These are phyloP conservation scores for Athetis lepigone DNA, from an alignment of 2,888 invertebrate genomes.

Conservation along the genomic window DNA sequence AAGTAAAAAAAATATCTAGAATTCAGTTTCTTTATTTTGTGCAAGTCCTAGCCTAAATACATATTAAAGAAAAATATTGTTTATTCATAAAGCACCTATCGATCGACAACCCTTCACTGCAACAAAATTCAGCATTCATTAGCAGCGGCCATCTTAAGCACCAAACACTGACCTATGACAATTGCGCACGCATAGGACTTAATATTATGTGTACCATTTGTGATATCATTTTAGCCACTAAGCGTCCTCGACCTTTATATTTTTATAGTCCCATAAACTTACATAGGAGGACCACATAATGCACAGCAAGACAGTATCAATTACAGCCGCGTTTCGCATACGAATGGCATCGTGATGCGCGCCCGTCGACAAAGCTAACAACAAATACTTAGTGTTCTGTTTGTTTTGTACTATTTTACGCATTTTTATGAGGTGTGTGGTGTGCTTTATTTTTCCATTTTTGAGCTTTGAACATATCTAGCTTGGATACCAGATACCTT, in stretches of 20 bases:
- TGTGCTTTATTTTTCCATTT: conserved; percentile 19
- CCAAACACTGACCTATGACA: not conserved
- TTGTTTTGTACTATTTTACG: conserved; percentile 49
- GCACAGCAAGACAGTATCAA: conserved; percentile 56
- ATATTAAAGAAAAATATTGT: too few species aligned
- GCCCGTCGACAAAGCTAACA: conserved; percentile 33
- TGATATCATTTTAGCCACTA: conserved; percentile 14
- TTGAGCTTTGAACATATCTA: too few species aligned
- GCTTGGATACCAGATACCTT: too few species aligned
- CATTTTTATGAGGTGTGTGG: conserved; percentile 48
- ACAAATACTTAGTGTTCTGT: conserved; percentile 32
- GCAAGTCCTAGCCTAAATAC: too few species aligned
- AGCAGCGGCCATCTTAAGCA: not conserved
- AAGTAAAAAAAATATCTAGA: not conserved
- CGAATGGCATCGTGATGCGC: conserved; percentile 57
- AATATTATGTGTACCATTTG: conserved; percentile 12
- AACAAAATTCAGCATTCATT: too few species aligned
- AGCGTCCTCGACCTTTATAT: conserved; percentile 39
- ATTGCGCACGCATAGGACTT: too few species aligned
- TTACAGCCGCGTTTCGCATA: conserved; percentile 62
- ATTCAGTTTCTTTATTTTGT: too few species aligned
- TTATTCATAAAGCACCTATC: too few species aligned
- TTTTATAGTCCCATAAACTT: conserved; percentile 42
- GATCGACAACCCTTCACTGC: too few species aligned
- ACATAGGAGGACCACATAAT: conserved; percentile 44